A percentile compares a stretch with the other conserved stretches of the same genome.
Conservation (phyloP, 2,113 vertebrate genomes). For the Sminthopsis crassicaudata region DNA sequence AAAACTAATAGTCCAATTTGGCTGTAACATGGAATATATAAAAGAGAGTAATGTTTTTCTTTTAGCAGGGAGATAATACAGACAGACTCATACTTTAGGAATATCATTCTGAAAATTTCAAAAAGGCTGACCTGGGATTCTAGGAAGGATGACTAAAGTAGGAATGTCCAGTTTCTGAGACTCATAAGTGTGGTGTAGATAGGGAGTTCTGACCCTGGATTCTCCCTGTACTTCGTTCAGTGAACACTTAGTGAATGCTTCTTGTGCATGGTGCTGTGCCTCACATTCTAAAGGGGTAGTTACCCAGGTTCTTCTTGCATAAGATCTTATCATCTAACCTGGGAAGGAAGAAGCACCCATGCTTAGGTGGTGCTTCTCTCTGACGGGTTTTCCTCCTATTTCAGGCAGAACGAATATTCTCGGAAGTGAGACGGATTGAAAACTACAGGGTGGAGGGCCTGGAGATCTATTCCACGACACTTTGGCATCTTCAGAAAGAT, state of each 20-base stretch:
- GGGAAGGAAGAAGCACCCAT: not conserved
- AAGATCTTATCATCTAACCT: not conserved
- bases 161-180: not conserved
- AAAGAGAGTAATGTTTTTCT: not conserved
- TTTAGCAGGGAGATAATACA: not conserved
- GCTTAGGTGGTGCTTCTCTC: not conserved
- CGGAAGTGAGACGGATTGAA: conserved; percentile 96
- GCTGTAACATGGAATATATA: not conserved
- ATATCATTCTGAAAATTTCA: not conserved
- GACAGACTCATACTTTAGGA: not conserved
- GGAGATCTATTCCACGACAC: conserved; percentile 98
- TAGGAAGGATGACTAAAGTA: conserved; percentile 15
- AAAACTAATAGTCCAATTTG: not conserved
- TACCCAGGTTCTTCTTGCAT: not conserved
- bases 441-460: conserved; percentile 97
- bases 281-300: not conserved
- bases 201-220: not conserved
- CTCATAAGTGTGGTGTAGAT: not conserved
- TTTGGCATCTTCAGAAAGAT: conserved; percentile 99
- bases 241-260: not conserved
- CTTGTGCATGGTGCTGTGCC: not conserved
- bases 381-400: conserved; percentile 54
- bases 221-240: not conserved
- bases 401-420: conserved; percentile 97
- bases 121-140: not conserved